Conservation (phyloP, 2,888 invertebrate species). For the Melieria crassipennis region DNA sequence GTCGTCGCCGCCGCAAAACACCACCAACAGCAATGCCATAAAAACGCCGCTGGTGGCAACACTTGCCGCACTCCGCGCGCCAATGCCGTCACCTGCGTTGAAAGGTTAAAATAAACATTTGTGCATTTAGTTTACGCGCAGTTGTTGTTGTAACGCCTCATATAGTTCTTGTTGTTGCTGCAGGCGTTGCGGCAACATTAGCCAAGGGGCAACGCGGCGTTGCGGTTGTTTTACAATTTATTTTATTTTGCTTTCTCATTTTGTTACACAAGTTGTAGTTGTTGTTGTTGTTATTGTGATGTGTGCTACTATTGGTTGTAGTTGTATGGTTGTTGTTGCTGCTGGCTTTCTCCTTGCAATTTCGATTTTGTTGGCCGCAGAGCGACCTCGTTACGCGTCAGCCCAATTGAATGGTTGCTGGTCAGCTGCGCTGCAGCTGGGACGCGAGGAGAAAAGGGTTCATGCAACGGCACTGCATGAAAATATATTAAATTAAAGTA, state of each 20-base stretch:
- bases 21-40: background rate
- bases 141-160: too few species aligned
- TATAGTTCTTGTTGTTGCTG: too few species aligned
- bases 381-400: too few species aligned
- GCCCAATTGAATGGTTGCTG: too few species aligned
- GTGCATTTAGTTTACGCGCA: constrained; percentile 19
- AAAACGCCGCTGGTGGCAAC: background rate
- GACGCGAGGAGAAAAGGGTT: background rate
- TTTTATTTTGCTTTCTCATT: background rate
- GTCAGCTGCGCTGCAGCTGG: background rate
- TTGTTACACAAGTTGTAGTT: background rate
- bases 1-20: background rate
- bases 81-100: background rate
- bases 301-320: background rate
- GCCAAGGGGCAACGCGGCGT: background rate
- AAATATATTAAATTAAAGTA: too few species aligned
- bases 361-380: too few species aligned
- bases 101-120: constrained; percentile 26
- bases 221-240: too few species aligned
- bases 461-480: too few species aligned
- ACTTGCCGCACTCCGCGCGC: too few species aligned
- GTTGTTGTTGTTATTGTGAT: background rate
- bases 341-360: too few species aligned
- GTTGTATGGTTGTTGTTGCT: background rate
- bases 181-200: background rate